Evolutionary conservation across 2,797 vertebrate species (phyloP).

Genomic region (Netta rufina): DNA sequence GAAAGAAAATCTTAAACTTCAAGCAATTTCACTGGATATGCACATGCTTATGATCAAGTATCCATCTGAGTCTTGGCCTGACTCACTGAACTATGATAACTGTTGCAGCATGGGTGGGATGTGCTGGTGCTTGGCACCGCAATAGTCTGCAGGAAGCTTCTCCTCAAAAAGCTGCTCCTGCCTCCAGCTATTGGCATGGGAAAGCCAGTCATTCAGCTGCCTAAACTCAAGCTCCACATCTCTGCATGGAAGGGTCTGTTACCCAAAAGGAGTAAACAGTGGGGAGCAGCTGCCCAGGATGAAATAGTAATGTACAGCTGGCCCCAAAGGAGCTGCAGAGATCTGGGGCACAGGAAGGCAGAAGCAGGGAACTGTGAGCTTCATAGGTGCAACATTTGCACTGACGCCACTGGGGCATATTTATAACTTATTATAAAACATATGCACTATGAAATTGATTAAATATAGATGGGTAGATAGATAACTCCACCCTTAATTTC

Average conservation of each 20-base stretch:
- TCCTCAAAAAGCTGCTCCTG: not conserved
- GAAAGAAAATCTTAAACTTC: not conserved
- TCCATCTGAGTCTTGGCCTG: not conserved
- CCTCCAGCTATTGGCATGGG: not conserved
- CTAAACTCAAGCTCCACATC: not conserved
- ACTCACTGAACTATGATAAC: fast-evolving
- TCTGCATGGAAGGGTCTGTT: fast-evolving
- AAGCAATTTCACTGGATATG: not conserved
- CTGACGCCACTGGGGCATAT: not conserved
- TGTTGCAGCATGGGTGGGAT: not conserved
- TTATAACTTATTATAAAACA: not conserved
- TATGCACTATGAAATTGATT: not conserved
- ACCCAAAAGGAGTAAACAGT: not conserved
- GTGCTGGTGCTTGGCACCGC: not conserved
- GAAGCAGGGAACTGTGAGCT: not conserved
- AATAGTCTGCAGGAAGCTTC: not conserved
- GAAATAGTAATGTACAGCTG: not conserved
- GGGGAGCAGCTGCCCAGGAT: not conserved
- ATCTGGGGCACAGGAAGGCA: not conserved
- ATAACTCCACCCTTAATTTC: constrained; percentile 9
- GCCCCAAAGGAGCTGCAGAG: not conserved
- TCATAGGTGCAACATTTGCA: not conserved
- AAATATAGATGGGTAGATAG: not conserved
- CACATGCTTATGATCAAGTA: not conserved
- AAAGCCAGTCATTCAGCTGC: not conserved